Evolutionary conservation across 1,140 invertebrate species (phyloP).

Genomic region (Bombus consobrinus): DNA sequence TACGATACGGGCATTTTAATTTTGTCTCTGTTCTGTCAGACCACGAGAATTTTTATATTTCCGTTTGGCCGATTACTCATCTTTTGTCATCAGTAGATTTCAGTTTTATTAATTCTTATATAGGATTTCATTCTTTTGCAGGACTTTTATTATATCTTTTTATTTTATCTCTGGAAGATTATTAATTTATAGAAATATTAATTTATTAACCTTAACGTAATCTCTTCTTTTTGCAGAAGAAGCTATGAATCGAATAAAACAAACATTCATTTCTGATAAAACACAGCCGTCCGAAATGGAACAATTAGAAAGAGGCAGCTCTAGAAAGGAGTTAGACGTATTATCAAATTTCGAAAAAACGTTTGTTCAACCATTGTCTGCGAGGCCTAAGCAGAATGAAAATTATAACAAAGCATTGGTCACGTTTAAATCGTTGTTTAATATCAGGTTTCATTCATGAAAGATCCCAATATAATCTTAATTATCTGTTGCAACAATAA

Average conservation of each 20-base stretch:
- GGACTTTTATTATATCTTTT: background rate
- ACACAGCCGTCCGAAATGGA: slow-evolving; percentile 22
- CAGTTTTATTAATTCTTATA: background rate
- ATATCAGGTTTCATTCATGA: background rate
- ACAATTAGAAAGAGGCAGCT: background rate
- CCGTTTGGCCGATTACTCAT: background rate
- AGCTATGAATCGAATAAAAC: slow-evolving; percentile 61
- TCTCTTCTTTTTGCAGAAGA: slow-evolving; percentile 46
- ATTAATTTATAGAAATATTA: no score
- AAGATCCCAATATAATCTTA: background rate
- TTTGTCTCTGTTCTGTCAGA: slow-evolving; percentile 16
- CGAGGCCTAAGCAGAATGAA: background rate
- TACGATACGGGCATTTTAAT: slow-evolving; percentile 17
- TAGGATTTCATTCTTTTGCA: background rate
- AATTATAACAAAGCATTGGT: slow-evolving; percentile 20
- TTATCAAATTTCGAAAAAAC: slow-evolving; percentile 45
- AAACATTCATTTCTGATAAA: slow-evolving; percentile 59
- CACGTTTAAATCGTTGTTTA: slow-evolving; percentile 44
- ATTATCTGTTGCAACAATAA: background rate
- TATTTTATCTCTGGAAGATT: background rate
- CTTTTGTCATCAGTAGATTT: background rate
- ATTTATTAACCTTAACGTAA: background rate
- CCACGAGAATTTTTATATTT: slow-evolving; percentile 33
- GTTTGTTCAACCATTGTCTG: background rate
- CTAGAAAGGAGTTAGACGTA: slow-evolving; percentile 18